These are phyloP conservation scores for Oreochromis spilurus DNA, from an alignment of 2,113 vertebrate species.

Conservation along the genomic window DNA sequence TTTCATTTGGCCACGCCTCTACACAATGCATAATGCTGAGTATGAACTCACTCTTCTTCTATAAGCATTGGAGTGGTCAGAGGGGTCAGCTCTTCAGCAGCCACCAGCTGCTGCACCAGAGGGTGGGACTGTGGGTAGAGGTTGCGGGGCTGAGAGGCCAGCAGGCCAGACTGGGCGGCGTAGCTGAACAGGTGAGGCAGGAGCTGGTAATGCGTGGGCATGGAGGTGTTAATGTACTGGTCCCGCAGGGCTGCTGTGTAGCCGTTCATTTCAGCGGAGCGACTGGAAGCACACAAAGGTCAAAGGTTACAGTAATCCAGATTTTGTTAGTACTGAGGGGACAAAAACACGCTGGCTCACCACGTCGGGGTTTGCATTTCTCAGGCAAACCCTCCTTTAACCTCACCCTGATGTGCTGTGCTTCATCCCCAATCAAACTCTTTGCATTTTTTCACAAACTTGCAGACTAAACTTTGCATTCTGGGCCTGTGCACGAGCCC, in stretches of 20 bases:
- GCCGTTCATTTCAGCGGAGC: constrained; percentile 92
- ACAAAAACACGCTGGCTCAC: not conserved
- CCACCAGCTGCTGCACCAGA: constrained; percentile 89
- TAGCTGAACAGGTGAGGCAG: constrained; percentile 95
- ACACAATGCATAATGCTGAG: not conserved
- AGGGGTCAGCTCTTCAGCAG: constrained; percentile 89
- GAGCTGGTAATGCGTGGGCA: constrained; percentile 91
- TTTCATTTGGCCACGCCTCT: not conserved
- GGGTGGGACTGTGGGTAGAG: constrained; percentile 91
- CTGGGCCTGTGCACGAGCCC: not conserved
- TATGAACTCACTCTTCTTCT: constrained; percentile 85
- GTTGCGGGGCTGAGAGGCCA: constrained; percentile 84
- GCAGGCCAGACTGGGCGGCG: constrained; percentile 83
- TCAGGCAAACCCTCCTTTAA: not conserved
- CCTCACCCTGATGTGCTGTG: not conserved
- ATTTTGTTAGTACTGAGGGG: not conserved
- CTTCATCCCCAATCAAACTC: not conserved
- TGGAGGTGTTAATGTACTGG: constrained; percentile 89
- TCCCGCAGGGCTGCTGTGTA: constrained; percentile 89
- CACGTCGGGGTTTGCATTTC: not conserved
- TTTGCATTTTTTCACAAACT: not conserved
- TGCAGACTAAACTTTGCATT: constrained; percentile 11
- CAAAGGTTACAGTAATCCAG: not conserved
- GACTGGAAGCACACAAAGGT: constrained; percentile 64
- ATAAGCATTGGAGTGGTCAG: constrained; percentile 93